A percentile compares a stretch with the other conserved stretches of the same genome.
Evolutionary conservation across 2,113 vertebrate species (phyloP).

Genomic region (Aspiorhynchus laticeps): DNA sequence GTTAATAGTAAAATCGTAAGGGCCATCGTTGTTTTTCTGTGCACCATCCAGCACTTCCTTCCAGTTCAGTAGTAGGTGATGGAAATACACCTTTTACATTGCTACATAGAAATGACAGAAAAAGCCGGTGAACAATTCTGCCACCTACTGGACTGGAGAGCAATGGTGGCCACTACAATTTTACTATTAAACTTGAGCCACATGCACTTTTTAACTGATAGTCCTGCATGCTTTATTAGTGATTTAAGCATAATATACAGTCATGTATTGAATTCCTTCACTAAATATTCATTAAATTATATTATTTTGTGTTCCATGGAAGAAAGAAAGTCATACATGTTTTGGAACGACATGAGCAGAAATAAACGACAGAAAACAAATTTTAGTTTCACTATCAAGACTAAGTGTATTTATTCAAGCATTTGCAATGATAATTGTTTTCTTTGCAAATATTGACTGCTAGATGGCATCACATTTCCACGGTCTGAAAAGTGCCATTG

Average conservation of each 20-base stretch:
- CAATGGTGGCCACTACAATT: neutral
- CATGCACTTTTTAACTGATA: neutral
- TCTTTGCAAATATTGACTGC: neutral
- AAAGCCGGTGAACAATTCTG: neutral
- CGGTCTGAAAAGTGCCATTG: neutral
- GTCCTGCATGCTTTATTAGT: neutral
- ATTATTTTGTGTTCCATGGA: neutral
- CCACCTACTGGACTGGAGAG: neutral
- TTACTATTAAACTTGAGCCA: neutral
- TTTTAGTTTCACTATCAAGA: neutral
- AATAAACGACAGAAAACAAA: neutral
- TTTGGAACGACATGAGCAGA: neutral
- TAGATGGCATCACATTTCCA: slow-evolving; percentile 3
- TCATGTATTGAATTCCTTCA: neutral
- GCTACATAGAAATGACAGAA: neutral
- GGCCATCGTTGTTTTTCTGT: neutral
- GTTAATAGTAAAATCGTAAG: neutral
- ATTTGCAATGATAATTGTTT: slow-evolving; percentile 7
- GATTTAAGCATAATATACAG: neutral
- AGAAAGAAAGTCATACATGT: neutral
- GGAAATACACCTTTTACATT: neutral
- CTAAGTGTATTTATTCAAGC: slow-evolving; percentile 2
- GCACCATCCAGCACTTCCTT: neutral
- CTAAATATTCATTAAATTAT: neutral
- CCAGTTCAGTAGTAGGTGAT: neutral